A percentile compares a stretch with the other conserved stretches of the same genome.
Conservation (phyloP, 2,113 vertebrate species). For the Lepidothrix coronata region DNA sequence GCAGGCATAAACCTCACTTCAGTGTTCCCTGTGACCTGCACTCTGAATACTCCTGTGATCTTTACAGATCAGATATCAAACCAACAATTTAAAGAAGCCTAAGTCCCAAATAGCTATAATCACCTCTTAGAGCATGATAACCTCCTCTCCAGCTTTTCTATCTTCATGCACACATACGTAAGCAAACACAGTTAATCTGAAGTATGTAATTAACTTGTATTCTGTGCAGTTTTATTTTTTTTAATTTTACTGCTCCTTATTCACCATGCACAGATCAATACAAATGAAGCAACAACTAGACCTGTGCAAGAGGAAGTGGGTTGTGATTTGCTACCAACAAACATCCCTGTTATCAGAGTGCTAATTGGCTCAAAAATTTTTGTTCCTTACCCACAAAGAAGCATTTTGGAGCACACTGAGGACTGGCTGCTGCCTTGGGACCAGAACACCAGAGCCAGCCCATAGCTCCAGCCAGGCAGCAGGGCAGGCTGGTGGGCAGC, state of each 20-base stretch:
- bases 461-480: neutral
- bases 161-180: accelerated
- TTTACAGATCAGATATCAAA: neutral
- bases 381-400: neutral
- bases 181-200: neutral
- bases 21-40: neutral
- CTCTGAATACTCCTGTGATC: too few species aligned
- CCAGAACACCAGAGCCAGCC: too few species aligned
- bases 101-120: neutral
- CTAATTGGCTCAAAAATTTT: neutral
- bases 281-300: neutral
- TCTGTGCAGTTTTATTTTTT: neutral
- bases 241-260: neutral
- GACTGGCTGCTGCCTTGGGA: neutral
- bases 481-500: neutral
- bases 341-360: neutral
- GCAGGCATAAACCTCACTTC: neutral
- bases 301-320: neutral
- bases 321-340: neutral
- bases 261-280: neutral
- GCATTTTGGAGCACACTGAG: neutral
- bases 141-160: neutral
- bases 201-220: neutral
- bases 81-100: neutral
- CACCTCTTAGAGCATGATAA: neutral